A percentile compares a stretch with the other conserved stretches of the same genome.
phyloP scores from a whole-genome alignment of 2,797 vertebrate genomes.

The Pangasius djambal region DNA sequence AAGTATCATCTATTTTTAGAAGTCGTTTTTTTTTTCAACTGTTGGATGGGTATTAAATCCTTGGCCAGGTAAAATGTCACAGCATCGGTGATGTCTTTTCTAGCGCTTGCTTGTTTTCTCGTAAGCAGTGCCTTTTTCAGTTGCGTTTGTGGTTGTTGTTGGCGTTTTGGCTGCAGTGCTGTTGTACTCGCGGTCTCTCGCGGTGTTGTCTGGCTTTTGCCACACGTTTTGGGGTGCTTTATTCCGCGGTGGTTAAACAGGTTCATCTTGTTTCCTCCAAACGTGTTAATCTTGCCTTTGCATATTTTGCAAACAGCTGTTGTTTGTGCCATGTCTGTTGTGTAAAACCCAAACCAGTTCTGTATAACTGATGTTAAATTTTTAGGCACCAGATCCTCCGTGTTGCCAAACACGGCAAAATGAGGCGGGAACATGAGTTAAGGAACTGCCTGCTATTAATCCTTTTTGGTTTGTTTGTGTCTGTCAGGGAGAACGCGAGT shows the following conservation, averaged over 20 bases:
- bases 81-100: not conserved
- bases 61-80: not conserved
- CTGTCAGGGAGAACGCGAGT: not conserved
- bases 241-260: not conserved
- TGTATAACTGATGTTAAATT: not conserved
- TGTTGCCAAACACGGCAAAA: conserved; percentile 2
- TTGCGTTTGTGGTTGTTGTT: not conserved
- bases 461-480: not conserved
- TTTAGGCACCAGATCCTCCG: not conserved
- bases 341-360: conserved; percentile 8
- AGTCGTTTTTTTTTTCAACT: not conserved
- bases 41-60: not conserved
- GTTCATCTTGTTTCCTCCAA: not conserved
- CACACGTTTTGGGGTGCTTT: conserved; percentile 3
- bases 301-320: conserved; percentile 17
- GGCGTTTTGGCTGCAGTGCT: not conserved
- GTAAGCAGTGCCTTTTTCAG: not conserved
- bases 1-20: not conserved
- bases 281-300: not conserved
- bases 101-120: not conserved
- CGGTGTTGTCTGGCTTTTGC: not conserved
- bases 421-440: not conserved
- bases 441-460: not conserved
- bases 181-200: not conserved
- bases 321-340: conserved; percentile 2